phyloP scores from a whole-genome alignment of 2,888 invertebrate species.

The Oligia strigilis region DNA sequence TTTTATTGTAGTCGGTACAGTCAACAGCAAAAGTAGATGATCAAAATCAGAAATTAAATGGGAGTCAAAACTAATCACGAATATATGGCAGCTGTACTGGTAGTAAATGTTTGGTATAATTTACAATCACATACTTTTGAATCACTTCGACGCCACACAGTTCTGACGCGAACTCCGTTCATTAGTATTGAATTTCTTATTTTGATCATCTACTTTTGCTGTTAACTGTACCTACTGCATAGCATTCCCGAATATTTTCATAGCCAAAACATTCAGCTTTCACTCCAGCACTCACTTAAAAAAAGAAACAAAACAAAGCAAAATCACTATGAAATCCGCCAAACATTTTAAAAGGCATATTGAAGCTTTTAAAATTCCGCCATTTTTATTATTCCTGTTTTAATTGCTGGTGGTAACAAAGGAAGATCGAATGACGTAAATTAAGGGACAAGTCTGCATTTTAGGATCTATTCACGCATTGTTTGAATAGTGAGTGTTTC shows the following conservation, averaged over 20 bases:
- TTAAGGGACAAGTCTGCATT: constrained; percentile 71
- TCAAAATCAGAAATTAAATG: too few relatives aligned
- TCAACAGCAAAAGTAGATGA: too few relatives aligned
- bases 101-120: too few relatives aligned
- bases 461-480: constrained; percentile 68
- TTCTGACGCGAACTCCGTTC: too few relatives aligned
- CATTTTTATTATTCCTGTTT: constrained; percentile 77
- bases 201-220: too few relatives aligned
- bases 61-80: too few relatives aligned
- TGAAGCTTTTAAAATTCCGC: constrained; percentile 73
- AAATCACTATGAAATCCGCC: constrained; percentile 50
- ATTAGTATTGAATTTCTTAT: too few relatives aligned
- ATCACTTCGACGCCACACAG: too few relatives aligned
- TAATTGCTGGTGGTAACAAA: constrained; percentile 83
- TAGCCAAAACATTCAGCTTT: constrained; percentile 8
- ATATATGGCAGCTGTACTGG: too few relatives aligned
- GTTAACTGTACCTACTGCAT: too few relatives aligned
- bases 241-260: neutral
- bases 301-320: constrained; percentile 26
- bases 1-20: neutral
- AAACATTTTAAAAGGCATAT: constrained; percentile 68
- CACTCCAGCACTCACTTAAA: constrained; percentile 19
- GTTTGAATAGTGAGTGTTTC: constrained; percentile 51
- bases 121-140: too few relatives aligned
- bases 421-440: constrained; percentile 79